phyloP scores from a whole-genome alignment of 2,113 vertebrate species.

The Labrus mixtus region DNA sequence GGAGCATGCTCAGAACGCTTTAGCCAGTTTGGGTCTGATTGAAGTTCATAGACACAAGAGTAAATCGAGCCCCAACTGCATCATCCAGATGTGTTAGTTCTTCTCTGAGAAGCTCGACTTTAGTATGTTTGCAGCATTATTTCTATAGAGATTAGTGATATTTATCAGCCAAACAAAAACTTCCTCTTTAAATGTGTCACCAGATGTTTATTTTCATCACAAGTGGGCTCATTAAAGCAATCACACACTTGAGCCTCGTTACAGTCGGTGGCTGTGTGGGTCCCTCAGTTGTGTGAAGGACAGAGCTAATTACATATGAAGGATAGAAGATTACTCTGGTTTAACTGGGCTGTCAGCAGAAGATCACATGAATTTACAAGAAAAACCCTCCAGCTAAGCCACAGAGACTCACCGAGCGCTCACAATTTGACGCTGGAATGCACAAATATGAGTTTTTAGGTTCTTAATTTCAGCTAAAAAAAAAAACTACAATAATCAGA shows the following conservation, averaged over 20 bases:
- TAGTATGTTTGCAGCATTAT: too few relatives aligned
- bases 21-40: too few relatives aligned
- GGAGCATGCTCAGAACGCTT: too few relatives aligned
- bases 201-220: neutral
- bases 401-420: neutral
- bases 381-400: constrained; percentile 11
- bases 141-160: neutral
- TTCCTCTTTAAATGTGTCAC: neutral
- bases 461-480: neutral
- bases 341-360: constrained; percentile 18
- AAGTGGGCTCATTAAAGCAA: neutral
- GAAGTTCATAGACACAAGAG: too few relatives aligned
- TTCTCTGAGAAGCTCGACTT: too few relatives aligned
- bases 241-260: neutral
- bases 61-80: too few relatives aligned
- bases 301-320: constrained; percentile 31
- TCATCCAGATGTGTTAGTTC: too few relatives aligned
- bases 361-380: constrained; percentile 18
- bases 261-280: neutral
- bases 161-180: neutral
- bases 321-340: constrained; percentile 26
- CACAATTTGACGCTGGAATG: neutral
- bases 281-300: constrained; percentile 25
- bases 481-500: constrained; percentile 1
- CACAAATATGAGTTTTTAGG: neutral